Evolutionary conservation across 2,113 vertebrate species (phyloP), one percentile per base, ranked within the genome.

Genomic region (Bucco capensis): DNA sequence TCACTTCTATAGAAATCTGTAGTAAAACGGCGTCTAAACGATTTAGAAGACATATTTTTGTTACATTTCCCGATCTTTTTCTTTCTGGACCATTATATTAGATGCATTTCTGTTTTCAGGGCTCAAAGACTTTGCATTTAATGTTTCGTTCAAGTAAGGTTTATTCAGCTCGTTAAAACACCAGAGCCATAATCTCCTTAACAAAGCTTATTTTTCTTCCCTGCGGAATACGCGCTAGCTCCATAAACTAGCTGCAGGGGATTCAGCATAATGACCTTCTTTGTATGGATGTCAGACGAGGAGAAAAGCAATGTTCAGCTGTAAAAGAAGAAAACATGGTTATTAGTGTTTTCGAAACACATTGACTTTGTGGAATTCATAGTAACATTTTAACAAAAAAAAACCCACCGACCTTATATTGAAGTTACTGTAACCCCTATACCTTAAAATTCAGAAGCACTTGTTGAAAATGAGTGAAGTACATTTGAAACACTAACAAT

Each of bases 181-280:
- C 28, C 66, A 70, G 44, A 71, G 60, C 64, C 51, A 33, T 77
- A 85, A 94, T 88, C 81, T 89, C 60, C 67, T 83, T 90, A 90
- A 83, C 66, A 93, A 90, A 94, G 58, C 65, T 72, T 95, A 80
- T 46, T 95, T 96, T 96, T 84, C 80, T 88, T 94, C 49, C 22
- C 78, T 40, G 47, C 53, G 83, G 60, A 90, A 54, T 28, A 77
- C 11, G 5, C 2, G 0, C 40, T 61, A 76, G 22, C 37, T 90
- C 80, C 60, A 31, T 71, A 44, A 86, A 83, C 21, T 57, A 83
- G 76, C 86, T 89, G 86, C 85, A 87, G 88, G 82, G 64, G 46
- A 91, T 86, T 91, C 40, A 44, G 72, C 73, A 89, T 89, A 95
- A 93, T 94, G 61, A 92, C 77, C 50, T 92, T 78, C 78, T 92